Conservation (phyloP, 2,888 invertebrate species). For the Stenchaetothrips biformis region DNA sequence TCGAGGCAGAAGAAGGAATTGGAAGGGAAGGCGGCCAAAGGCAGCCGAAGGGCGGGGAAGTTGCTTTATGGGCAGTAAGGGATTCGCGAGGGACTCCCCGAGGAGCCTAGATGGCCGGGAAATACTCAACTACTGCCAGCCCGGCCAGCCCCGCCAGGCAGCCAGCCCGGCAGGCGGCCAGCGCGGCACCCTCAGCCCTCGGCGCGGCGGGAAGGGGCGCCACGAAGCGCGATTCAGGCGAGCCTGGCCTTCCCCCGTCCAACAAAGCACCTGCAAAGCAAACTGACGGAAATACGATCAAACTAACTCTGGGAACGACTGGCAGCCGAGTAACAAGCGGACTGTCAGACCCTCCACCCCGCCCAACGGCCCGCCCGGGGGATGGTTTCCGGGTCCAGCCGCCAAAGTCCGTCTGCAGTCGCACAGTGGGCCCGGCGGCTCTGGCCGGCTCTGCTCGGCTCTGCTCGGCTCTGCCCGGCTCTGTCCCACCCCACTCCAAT, state of each 20-base stretch:
- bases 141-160: not conserved
- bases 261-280: not conserved
- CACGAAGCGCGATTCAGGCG: too few species aligned
- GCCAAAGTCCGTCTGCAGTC: not conserved
- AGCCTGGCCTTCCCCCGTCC: not conserved
- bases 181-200: too few species aligned
- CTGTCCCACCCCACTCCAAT: not conserved
- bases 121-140: not conserved
- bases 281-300: not conserved
- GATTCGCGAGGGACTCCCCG: not conserved
- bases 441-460: too few species aligned
- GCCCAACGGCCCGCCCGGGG: not conserved
- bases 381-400: not conserved
- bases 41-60: not conserved
- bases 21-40: not conserved
- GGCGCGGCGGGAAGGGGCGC: too few species aligned
- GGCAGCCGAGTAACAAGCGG: not conserved
- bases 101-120: not conserved
- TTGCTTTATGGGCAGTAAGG: constrained; percentile 21
- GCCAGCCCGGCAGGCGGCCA: too few species aligned
- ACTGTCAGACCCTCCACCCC: not conserved
- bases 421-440: not conserved
- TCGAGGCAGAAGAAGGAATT: not conserved
- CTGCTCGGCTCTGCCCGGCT: too few species aligned
- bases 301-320: not conserved